Evolutionary conservation across 2,797 vertebrate species (phyloP), one percentile per base, ranked within the genome.

Genomic region (Sebastes oblongus): DNA sequence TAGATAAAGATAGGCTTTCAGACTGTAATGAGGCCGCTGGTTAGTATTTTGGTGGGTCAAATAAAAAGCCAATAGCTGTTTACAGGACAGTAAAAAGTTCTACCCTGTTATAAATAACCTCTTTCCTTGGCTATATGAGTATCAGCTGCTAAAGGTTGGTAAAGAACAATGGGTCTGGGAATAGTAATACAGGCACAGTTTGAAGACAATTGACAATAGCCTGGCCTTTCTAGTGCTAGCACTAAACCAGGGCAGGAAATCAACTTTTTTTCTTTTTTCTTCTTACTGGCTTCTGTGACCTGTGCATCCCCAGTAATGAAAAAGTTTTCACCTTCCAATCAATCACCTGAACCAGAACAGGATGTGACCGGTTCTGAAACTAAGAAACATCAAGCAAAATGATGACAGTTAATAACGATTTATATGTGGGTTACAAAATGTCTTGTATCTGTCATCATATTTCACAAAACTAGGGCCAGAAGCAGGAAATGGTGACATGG

Each of bases 181-280:
- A 74, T 52, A 81, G 61, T 32, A 46, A 32, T 1, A 25, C 39
- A 2, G 67, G 54, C 56, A n/a, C 52, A 59, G 72, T 71, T 61
- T 56, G 16, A n/a, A 65, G 27, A 80, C 88, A 82, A 64, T 30
- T 9, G 24, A 84, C 84, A 82, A 80, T 67, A 30, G 10, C 22
- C 4, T 65, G 65, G 27, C 58, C 72, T 85, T 81, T 86, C 22
- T 27, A 20, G 8, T 3, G 22, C 58, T 20, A 1, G 18, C 42
- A 61, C 66, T 27, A 18, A 90, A 61, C 62, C 36, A n/a, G 8
- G 61, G n/a, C 72, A 80, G 79, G 82, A 87, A 88, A 87, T 68
- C 16, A 1, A 68, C 42, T 80, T 75, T 59, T 50, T 50, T 22
- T 32, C 30, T 22, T 42, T 11, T 73, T 36, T 22, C 55, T 13